These are phyloP conservation scores for Conchocele bisecta DNA, from an alignment of 2,888 invertebrate genomes.

Conservation along the genomic window DNA sequence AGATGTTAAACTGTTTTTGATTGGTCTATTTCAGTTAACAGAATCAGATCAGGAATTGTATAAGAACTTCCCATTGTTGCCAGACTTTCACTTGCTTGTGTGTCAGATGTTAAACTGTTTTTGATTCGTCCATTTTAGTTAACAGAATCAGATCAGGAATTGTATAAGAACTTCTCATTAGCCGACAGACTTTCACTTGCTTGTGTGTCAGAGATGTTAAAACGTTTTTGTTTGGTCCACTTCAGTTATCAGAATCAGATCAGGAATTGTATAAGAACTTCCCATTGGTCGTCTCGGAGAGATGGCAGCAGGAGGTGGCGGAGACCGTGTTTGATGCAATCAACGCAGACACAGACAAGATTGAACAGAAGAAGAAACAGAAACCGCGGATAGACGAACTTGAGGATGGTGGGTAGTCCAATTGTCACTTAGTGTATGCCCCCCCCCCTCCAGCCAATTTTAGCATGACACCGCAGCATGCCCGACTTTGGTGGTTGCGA, in stretches of 20 bases:
- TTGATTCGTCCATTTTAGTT: background rate
- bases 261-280: constrained; percentile 99
- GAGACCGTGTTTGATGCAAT: constrained; percentile 99
- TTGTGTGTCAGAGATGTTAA: background rate
- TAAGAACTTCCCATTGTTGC: too few relatives aligned
- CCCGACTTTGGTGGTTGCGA: too few relatives aligned
- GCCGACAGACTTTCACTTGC: constrained; percentile 83
- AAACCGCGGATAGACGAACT: constrained; percentile 96
- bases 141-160: background rate
- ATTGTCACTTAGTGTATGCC: too few relatives aligned
- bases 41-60: background rate
- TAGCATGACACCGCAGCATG: too few relatives aligned
- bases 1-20: background rate
- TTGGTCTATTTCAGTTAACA: background rate
- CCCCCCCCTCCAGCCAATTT: too few relatives aligned
- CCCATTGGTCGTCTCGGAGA: constrained; percentile 98
- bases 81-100: too few relatives aligned
- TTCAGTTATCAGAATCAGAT: constrained; percentile 95
- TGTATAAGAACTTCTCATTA: constrained; percentile 98
- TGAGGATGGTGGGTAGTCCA: constrained; percentile 84
- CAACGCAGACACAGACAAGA: constrained; percentile 98
- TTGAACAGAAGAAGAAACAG: constrained; percentile 97
- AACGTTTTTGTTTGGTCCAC: background rate
- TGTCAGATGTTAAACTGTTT: background rate
- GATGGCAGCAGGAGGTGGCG: constrained; percentile 99